phyloP scores from a whole-genome alignment of 2,113 vertebrate genomes.

The Sturnus vulgaris region DNA sequence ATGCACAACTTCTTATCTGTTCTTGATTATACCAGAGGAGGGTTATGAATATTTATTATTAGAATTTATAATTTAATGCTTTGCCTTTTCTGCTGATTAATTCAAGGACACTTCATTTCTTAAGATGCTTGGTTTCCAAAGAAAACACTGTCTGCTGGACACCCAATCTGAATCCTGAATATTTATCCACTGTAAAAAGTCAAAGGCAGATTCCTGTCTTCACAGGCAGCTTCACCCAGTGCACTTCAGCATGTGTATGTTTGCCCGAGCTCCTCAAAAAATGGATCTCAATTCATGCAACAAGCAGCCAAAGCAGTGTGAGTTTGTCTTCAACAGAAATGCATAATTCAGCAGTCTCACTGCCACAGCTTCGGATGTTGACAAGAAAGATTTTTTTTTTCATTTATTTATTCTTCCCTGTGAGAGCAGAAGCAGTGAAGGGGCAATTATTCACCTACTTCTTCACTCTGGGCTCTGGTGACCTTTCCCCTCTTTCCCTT shows the following conservation, averaged over 20 bases:
- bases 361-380: constrained; percentile 35
- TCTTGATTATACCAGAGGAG: constrained; percentile 73
- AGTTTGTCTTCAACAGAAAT: constrained; percentile 56
- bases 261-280: constrained; percentile 30
- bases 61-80: constrained; percentile 79
- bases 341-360: constrained; percentile 48
- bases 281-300: constrained; percentile 17
- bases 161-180: constrained; percentile 64
- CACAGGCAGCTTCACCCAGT: constrained; percentile 6
- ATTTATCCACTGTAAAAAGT: constrained; percentile 57
- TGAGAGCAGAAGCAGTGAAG: not conserved
- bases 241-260: not conserved
- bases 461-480: not conserved
- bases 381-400: not conserved
- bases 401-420: not conserved
- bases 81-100: constrained; percentile 79
- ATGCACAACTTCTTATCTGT: constrained; percentile 76
- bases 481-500: constrained; percentile 40
- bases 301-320: constrained; percentile 28
- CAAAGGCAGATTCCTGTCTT: constrained; percentile 35
- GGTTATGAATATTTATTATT: constrained; percentile 79
- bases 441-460: constrained; percentile 25
- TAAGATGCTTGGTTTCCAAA: constrained; percentile 60
- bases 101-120: constrained; percentile 79
- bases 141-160: constrained; percentile 68